These are phyloP conservation scores for Cydia pomonella DNA, from an alignment of 1,140 invertebrate genomes.

Conservation along the genomic window DNA sequence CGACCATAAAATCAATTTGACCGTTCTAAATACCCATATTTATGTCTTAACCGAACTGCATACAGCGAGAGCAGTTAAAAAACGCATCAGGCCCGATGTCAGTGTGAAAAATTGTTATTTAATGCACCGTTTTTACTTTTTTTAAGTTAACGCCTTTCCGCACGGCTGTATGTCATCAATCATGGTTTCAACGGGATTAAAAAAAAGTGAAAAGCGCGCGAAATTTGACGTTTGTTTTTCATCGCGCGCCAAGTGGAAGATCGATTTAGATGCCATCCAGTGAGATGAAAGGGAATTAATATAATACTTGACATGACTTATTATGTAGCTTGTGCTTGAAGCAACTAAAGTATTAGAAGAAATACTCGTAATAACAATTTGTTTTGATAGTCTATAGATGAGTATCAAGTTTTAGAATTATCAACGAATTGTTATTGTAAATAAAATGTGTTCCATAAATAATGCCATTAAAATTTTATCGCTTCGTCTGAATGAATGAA, in stretches of 20 bases:
- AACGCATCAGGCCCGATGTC: constrained; percentile 39
- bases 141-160: constrained; percentile 42
- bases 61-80: constrained; percentile 18
- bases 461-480: too few relatives aligned
- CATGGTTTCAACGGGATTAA: constrained; percentile 48
- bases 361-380: too few relatives aligned
- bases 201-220: constrained; percentile 48
- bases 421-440: too few relatives aligned
- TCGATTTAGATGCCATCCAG: constrained; percentile 6
- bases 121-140: constrained; percentile 44
- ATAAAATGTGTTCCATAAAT: too few relatives aligned
- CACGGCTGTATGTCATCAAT: constrained; percentile 49
- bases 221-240: constrained; percentile 31
- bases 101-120: constrained; percentile 60
- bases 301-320: background rate
- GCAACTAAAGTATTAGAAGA: background rate
- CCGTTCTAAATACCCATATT: constrained; percentile 28
- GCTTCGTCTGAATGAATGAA: too few relatives aligned
- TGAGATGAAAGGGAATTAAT: constrained; percentile 2
- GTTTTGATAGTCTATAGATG: too few relatives aligned
- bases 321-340: background rate
- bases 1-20: constrained; percentile 16
- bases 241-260: constrained; percentile 21
- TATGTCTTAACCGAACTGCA: constrained; percentile 30
- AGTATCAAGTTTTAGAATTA: too few relatives aligned